Percentiles rank a stretch among this genome's conserved stretches.
Conservation (phyloP, 2,113 vertebrate genomes). For the Eulemur macaco region DNA sequence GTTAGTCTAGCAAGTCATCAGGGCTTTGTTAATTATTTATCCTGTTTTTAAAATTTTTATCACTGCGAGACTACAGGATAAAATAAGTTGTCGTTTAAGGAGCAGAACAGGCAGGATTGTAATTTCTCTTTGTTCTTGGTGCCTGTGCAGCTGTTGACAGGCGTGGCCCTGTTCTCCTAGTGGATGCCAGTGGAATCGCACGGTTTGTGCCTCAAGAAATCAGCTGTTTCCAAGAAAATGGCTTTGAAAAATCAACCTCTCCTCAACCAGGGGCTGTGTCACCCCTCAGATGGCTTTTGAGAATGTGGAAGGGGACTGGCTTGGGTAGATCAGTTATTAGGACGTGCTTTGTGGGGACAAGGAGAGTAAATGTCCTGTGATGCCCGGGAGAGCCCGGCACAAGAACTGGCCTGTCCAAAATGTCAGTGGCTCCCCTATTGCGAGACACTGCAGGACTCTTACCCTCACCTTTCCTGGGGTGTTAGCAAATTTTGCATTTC, state of each 20-base stretch:
- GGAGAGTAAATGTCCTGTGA: not conserved
- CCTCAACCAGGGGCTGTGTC: not conserved
- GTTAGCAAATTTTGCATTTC: not conserved
- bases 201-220: not conserved
- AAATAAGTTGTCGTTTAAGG: constrained; percentile 24
- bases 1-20: constrained; percentile 59
- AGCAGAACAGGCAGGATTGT: not conserved
- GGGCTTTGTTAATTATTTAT: constrained; percentile 50
- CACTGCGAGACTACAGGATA: not conserved
- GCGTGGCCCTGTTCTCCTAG: not conserved
- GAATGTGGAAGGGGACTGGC: not conserved
- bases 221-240: not conserved
- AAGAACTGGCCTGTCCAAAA: not conserved
- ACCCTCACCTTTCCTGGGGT: not conserved
- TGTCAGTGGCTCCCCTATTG: not conserved
- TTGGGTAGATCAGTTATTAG: not conserved
- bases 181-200: not conserved
- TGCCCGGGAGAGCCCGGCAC: not conserved
- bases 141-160: too few species aligned
- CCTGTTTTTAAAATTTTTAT: constrained; percentile 57
- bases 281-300: not conserved
- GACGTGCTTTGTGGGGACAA: not conserved
- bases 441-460: not conserved
- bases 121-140: not conserved
- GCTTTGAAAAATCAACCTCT: not conserved